phyloP scores from a whole-genome alignment of 2,113 vertebrate species.

The Cyprinus carpio region DNA sequence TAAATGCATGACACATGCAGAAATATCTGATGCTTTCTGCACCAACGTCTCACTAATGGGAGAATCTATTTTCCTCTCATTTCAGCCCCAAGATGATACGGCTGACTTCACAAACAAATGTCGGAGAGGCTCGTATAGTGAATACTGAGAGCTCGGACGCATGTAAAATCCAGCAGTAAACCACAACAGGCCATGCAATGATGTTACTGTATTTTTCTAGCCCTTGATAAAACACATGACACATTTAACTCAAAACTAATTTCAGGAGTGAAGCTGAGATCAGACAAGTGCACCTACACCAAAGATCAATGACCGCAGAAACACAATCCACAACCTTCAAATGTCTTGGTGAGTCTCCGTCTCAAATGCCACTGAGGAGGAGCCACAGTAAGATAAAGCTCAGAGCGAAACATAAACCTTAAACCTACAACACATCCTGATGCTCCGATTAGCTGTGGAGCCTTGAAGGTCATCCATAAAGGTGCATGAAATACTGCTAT shows the following conservation, averaged over 20 bases:
- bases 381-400: conserved; percentile 18
- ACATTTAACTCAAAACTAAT: not conserved
- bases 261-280: not conserved
- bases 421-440: not conserved
- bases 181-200: not conserved
- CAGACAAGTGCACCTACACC: not conserved
- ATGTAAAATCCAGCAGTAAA: not conserved
- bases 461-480: conserved; percentile 45
- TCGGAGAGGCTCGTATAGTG: not conserved
- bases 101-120: not conserved
- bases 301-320: conserved; percentile 3
- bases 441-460: conserved; percentile 25
- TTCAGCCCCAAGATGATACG: not conserved
- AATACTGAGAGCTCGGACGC: not conserved
- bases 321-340: conserved; percentile 14
- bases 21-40: conserved; percentile 3
- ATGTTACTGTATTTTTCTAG: not conserved
- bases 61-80: not conserved
- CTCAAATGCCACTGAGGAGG: conserved; percentile 6
- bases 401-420: not conserved
- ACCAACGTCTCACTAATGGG: not conserved
- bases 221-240: not conserved
- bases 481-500: conserved; percentile 14
- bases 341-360: not conserved
- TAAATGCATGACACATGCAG: conserved; percentile 7